phyloP scores from a whole-genome alignment of 2,113 vertebrate species.

The Poecile atricapillus region DNA sequence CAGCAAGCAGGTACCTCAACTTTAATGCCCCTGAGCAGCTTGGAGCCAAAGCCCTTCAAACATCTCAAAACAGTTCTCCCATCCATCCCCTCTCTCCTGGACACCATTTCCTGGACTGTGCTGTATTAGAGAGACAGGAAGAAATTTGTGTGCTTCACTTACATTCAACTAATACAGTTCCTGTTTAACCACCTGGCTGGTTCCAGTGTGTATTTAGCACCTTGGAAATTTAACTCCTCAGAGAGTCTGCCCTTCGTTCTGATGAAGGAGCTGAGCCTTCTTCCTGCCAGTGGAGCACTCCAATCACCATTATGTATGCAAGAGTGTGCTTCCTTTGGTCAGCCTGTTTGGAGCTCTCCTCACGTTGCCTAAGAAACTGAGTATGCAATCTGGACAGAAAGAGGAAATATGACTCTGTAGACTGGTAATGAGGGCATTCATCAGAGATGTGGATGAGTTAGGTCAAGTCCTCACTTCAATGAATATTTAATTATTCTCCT shows the following conservation, averaged over 20 bases:
- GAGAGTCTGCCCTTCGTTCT: fast-evolving
- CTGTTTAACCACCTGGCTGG: not conserved
- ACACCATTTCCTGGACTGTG: not conserved
- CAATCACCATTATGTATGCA: not conserved
- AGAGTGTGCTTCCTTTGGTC: not conserved
- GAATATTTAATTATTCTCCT: slow-evolving; percentile 20
- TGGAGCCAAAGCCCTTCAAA: not conserved
- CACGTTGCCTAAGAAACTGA: not conserved
- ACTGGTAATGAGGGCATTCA: slow-evolving; percentile 28
- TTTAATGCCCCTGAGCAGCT: not conserved
- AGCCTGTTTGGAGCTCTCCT: not conserved
- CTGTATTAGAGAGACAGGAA: not conserved
- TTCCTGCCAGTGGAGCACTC: not conserved
- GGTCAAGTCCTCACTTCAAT: not conserved
- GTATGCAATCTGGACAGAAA: slow-evolving; percentile 7
- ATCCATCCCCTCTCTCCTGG: not conserved
- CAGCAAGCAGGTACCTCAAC: fast-evolving
- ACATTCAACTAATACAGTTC: not conserved
- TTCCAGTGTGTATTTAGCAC: not conserved
- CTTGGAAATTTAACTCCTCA: not conserved
- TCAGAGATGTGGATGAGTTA: slow-evolving; percentile 7
- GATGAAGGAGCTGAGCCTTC: not conserved
- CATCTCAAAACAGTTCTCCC: not conserved
- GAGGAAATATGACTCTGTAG: slow-evolving; percentile 12
- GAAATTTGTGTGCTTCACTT: not conserved